Evolutionary conservation across 1,140 invertebrate genomes (phyloP).

Genomic region (Cherax quadricarinatus): DNA sequence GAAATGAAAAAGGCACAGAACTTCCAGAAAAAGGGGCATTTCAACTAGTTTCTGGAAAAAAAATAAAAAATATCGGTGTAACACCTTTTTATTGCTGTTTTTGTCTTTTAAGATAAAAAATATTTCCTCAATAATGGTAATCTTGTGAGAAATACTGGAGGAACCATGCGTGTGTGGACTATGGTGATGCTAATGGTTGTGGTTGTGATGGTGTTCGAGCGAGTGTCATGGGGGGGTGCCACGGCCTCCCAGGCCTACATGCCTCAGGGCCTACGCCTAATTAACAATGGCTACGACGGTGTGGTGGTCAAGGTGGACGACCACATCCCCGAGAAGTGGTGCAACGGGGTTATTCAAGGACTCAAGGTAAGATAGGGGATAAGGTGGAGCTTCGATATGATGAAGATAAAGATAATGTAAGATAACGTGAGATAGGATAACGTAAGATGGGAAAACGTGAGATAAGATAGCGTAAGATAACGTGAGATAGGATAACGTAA

Average conservation of each 20-base stretch:
- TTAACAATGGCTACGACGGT: slow-evolving; percentile 51
- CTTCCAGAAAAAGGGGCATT: background rate
- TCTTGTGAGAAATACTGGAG: background rate
- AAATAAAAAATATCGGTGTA: background rate
- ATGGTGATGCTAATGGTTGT: slow-evolving; percentile 23
- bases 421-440: too few relatives aligned
- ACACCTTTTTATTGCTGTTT: background rate
- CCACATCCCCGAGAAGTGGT: slow-evolving; percentile 38
- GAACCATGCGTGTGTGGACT: slow-evolving; percentile 32
- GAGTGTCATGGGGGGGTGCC: background rate
- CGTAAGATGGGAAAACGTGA: too few relatives aligned
- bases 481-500: too few relatives aligned
- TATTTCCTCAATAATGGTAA: background rate
- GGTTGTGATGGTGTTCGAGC: slow-evolving; percentile 14
- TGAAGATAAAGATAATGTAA: too few relatives aligned
- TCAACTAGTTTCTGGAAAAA: background rate
- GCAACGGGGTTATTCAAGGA: slow-evolving; percentile 22
- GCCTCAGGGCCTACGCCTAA: slow-evolving; percentile 22
- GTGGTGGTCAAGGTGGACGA: slow-evolving; percentile 50
- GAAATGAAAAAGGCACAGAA: background rate
- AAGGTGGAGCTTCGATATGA: background rate
- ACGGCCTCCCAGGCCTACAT: background rate
- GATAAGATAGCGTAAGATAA: too few relatives aligned
- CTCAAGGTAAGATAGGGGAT: slow-evolving; percentile 19
- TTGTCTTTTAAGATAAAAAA: too few relatives aligned